phyloP scores from a whole-genome alignment of 1,140 invertebrate genomes.

The Prorops nasuta region DNA sequence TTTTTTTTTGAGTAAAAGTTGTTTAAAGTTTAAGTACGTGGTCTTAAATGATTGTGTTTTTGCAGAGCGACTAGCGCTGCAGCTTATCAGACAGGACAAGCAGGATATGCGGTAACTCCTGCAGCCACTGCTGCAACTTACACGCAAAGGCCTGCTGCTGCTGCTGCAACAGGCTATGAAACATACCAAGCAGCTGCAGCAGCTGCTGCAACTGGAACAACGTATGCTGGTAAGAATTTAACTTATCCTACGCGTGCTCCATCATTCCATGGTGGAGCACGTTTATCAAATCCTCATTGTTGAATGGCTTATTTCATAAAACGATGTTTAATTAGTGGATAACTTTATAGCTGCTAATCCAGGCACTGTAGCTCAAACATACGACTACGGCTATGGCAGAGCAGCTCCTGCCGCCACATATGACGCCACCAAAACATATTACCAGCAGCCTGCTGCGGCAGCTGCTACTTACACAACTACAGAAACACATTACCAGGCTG shows the following conservation, averaged over 20 bases:
- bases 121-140: constrained; percentile 76
- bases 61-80: constrained; percentile 64
- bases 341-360: constrained; percentile 59
- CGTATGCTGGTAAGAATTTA: constrained; percentile 60
- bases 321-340: no score
- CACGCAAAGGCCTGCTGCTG: constrained; percentile 70
- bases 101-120: constrained; percentile 79
- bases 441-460: constrained; percentile 67
- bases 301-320: no score
- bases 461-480: constrained; percentile 68
- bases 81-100: constrained; percentile 76
- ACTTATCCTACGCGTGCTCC: no score
- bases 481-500: constrained; percentile 65
- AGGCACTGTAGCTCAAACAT: constrained; percentile 63
- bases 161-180: constrained; percentile 73
- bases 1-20: no score
- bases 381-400: constrained; percentile 70
- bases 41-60: no score
- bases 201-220: constrained; percentile 64
- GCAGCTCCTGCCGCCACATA: constrained; percentile 62
- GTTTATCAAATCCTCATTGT: no score
- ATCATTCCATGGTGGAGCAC: no score
- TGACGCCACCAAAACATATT: constrained; percentile 67
- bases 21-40: no score
- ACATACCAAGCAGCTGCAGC: constrained; percentile 70